Evolutionary conservation across 2,888 invertebrate genomes (phyloP).

Genomic region (Eupithecia dodoneata): DNA sequence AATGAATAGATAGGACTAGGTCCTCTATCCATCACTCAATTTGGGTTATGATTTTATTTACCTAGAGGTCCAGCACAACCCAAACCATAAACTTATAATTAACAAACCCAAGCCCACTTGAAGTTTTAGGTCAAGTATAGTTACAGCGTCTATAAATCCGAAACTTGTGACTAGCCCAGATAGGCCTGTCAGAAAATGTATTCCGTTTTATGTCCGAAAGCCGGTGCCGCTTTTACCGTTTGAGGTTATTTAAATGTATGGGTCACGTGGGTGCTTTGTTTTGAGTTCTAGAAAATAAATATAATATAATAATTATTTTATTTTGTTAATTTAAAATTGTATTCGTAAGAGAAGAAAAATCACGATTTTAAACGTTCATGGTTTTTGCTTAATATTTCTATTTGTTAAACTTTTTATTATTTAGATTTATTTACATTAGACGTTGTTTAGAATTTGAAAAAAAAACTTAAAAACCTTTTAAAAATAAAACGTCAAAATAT

Average conservation of each 20-base stretch:
- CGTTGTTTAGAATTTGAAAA: neutral
- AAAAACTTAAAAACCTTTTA: neutral
- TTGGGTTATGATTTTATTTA: neutral
- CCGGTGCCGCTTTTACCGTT: conserved; percentile 45
- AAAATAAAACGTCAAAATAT: neutral
- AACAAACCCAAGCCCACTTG: conserved; percentile 43
- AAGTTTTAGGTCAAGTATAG: conserved; percentile 58
- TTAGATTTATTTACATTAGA: neutral
- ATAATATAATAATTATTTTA: neutral
- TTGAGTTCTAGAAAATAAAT: neutral
- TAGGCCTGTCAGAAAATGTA: conserved; percentile 47
- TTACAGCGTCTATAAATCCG: conserved; percentile 56
- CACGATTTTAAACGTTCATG: neutral
- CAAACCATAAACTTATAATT: conserved; percentile 19
- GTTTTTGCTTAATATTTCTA: neutral
- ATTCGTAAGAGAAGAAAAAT: neutral
- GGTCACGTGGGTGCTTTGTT: conserved; percentile 32
- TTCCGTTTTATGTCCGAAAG: conserved; percentile 48
- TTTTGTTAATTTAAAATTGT: neutral
- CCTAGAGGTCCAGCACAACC: neutral
- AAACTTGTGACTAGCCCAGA: conserved; percentile 34
- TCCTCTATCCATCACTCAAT: neutral
- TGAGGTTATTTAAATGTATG: conserved; percentile 33
- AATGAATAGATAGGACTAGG: too few relatives aligned
- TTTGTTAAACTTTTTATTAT: neutral